Percentiles rank a stretch among this genome's conserved stretches.
phyloP scores from a whole-genome alignment of 2,113 vertebrate species.

The Tyrannus savana region DNA sequence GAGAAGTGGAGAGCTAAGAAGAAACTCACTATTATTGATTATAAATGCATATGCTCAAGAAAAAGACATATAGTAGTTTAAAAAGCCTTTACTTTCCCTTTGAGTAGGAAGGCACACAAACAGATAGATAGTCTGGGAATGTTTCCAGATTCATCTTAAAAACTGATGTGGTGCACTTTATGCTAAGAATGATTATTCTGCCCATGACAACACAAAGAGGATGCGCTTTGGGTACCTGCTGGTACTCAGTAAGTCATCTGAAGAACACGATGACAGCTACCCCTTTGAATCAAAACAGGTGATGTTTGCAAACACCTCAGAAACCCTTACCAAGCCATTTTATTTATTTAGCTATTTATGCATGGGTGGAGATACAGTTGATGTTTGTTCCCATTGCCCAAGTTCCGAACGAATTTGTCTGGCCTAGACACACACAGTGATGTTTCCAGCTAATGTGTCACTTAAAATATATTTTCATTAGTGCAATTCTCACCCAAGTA shows the following conservation, averaged over 20 bases:
- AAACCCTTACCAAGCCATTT: neutral
- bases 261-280: neutral
- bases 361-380: neutral
- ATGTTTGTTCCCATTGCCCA: neutral
- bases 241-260: neutral
- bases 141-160: neutral
- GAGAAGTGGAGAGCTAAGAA: neutral
- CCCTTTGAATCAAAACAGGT: neutral
- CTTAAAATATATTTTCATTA: constrained; percentile 13
- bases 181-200: neutral
- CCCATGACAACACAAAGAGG: neutral
- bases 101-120: neutral
- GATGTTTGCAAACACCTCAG: neutral
- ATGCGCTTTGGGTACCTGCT: neutral
- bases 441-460: neutral
- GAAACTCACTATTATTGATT: neutral
- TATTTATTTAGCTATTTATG: neutral
- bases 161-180: neutral
- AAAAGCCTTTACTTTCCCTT: neutral
- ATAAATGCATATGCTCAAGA: neutral
- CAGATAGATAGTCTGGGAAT: neutral
- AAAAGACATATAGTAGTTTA: neutral
- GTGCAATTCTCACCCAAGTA: neutral
- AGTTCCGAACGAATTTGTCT: neutral
- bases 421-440: neutral